Conservation (phyloP, 1,140 invertebrate species). For the Scaptomyza montana region DNA sequence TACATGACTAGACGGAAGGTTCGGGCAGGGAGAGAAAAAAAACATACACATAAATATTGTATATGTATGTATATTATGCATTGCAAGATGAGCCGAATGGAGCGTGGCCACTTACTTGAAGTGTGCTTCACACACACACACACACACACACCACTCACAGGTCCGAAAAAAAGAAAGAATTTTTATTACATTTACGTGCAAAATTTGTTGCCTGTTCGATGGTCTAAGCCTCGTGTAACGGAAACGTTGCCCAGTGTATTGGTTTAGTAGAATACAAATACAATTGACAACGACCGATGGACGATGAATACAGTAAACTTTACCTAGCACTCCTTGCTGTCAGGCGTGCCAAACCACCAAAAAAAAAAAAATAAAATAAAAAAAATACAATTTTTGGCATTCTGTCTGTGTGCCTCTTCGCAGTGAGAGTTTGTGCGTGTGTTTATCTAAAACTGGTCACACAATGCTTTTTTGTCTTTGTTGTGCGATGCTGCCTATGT, state of each 20-base stretch:
- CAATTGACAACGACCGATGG: slow-evolving; percentile 50
- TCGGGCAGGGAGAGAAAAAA: slow-evolving; percentile 11
- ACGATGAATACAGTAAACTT: slow-evolving; percentile 12
- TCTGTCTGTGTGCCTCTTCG: not conserved
- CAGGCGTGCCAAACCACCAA: slow-evolving; percentile 39
- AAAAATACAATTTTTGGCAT: slow-evolving; percentile 41
- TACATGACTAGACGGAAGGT: slow-evolving; percentile 48
- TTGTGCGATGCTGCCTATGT: slow-evolving; percentile 33
- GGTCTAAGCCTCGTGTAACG: slow-evolving; percentile 58
- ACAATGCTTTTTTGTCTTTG: slow-evolving; percentile 73
- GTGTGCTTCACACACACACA: slow-evolving; percentile 47
- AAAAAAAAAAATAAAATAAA: slow-evolving; percentile 3
- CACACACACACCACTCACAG: slow-evolving; percentile 23
- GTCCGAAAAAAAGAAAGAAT: slow-evolving; percentile 49
- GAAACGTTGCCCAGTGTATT: slow-evolving; percentile 62
- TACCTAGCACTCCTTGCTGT: not conserved
- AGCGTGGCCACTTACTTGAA: slow-evolving; percentile 56
- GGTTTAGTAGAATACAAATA: slow-evolving; percentile 60
- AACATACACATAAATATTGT: slow-evolving; percentile 12
- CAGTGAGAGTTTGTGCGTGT: slow-evolving; percentile 8
- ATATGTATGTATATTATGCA: slow-evolving; percentile 28
- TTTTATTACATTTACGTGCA: slow-evolving; percentile 83
- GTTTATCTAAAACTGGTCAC: slow-evolving; percentile 70
- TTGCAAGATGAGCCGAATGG: slow-evolving; percentile 45
- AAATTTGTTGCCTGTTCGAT: slow-evolving; percentile 79